Evolutionary conservation across 2,888 invertebrate species (phyloP), one percentile per base, ranked within the genome.

Genomic region (Mimas tiliae): DNA sequence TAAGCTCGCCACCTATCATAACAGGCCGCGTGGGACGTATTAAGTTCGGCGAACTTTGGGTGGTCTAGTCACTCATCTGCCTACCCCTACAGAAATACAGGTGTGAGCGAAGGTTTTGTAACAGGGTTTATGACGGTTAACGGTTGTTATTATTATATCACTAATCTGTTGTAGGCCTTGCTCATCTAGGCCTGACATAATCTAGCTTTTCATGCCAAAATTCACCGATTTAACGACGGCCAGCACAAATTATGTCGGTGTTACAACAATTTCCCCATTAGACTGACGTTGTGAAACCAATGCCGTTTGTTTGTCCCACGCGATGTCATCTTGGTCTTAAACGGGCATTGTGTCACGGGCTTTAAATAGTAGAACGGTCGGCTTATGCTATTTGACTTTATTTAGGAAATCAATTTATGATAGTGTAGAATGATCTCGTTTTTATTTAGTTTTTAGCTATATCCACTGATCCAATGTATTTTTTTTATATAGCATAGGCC

Each of bases 181-280:
- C 19, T 9, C 16, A 9, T 19, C 38, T 38, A 58, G 11, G 19
- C 4, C 11, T 14, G 42, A 19, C 16, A 11, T 12, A 58, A 12
- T 19, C 42, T 42, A 58, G 6, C 3, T 21, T 58, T 58, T 38
- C 58, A 11, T 19, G 38, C 55, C 55, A 12, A 58, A 58, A 58
- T 58, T 58, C 34, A n/a, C 6, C 50, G 19, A n/a, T 7, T 6
- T 19, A 58, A 42, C 58, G 38, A 38, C 58, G 19, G n/a, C 19
- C 55, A 55, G 34, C 48, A 66, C 12, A 53, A 4, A 55, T 53
- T 33, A 66, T 33, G 55, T 14, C n/a, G 34, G 48, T 67, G 74
- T 79, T 80, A 76, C 78, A 71, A 70, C 75, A 77, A 80, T 83
- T 82, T 80, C 76, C 76, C 79, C 70, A 69, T 70, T 69, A 71